A percentile compares a stretch with the other conserved stretches of the same genome.
Evolutionary conservation across 2,113 vertebrate genomes (phyloP).

Genomic region (Gnathonemus longibarbis): DNA sequence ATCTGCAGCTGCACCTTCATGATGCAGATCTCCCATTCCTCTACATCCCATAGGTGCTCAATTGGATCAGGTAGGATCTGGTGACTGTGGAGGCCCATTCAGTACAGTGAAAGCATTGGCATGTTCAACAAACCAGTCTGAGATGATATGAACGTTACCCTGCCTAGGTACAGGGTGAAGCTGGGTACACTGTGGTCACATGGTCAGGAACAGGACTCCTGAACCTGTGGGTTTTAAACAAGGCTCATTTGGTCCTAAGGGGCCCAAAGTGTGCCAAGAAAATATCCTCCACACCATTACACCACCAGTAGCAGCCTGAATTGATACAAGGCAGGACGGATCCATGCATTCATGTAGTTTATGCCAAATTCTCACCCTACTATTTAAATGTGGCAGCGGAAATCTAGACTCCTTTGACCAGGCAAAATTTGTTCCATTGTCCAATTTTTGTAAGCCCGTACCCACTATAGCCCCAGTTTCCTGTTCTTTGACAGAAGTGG

Average conservation of each 20-base stretch:
- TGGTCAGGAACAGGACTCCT: background rate
- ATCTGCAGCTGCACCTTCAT: background rate
- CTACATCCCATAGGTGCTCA: background rate
- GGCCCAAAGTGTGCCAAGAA: background rate
- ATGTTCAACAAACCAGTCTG: background rate
- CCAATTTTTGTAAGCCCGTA: background rate
- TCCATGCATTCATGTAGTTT: background rate
- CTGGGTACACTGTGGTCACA: background rate
- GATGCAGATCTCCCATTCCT: background rate
- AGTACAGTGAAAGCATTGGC: background rate
- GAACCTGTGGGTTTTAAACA: background rate
- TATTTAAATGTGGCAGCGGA: background rate
- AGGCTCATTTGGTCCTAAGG: background rate
- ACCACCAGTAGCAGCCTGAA: background rate
- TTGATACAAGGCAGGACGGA: background rate
- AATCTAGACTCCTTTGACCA: background rate
- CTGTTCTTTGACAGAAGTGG: background rate
- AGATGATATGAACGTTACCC: background rate
- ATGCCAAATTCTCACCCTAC: background rate
- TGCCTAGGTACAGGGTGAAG: background rate
- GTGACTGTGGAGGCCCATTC: background rate
- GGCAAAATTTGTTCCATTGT: background rate
- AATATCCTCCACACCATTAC: background rate
- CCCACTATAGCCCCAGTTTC: background rate
- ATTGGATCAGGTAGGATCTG: background rate